Evolutionary conservation across 2,797 vertebrate species (phyloP).

Genomic region (Passerculus sandwichensis): DNA sequence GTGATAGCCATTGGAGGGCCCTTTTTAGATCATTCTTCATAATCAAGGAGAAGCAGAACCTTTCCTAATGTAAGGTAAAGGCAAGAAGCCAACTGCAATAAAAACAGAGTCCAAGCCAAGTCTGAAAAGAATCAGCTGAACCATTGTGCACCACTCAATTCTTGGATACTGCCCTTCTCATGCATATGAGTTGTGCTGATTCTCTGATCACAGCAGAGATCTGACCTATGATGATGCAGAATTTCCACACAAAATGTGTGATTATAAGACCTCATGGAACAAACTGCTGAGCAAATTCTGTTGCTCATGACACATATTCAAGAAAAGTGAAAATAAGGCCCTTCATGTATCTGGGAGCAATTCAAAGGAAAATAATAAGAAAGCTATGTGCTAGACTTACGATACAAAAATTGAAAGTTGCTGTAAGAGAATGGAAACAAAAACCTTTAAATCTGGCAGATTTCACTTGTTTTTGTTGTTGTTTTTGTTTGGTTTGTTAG

Average conservation of each 20-base stretch:
- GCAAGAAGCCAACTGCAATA: not conserved
- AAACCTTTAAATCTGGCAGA: not conserved
- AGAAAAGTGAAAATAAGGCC: not conserved
- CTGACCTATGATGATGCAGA: not conserved
- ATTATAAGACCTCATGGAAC: not conserved
- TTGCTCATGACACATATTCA: not conserved
- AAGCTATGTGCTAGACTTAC: not conserved
- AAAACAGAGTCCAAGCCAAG: not conserved
- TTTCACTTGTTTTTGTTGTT: not conserved
- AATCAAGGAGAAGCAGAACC: not conserved
- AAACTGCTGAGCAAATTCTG: not conserved
- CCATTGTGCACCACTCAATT: rapidly evolving
- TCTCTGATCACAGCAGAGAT: not conserved
- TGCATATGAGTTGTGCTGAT: not conserved
- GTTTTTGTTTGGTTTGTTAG: not conserved
- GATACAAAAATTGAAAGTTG: not conserved
- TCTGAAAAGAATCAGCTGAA: not conserved
- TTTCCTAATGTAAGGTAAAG: not conserved
- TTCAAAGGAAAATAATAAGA: constrained; percentile 3
- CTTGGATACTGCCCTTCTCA: not conserved
- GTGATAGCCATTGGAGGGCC: not conserved
- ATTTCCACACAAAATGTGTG: not conserved
- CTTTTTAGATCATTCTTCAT: not conserved
- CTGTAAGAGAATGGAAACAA: not conserved
- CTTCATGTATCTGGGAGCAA: not conserved